phyloP scores from a whole-genome alignment of 2,888 invertebrate genomes.

The Silvanus unidentatus region DNA sequence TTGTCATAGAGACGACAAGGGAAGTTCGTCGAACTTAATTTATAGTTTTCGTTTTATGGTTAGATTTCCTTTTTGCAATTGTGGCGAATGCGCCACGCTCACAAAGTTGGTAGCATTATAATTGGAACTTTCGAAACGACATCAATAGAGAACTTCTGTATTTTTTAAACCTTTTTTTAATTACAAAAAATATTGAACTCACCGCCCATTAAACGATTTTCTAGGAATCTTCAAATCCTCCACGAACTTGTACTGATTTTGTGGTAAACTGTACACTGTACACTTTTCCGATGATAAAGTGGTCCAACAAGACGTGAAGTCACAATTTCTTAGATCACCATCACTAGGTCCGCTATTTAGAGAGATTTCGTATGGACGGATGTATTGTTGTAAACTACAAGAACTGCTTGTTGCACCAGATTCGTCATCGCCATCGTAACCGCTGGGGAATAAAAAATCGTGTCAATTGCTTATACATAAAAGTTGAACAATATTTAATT shows the following conservation, averaged over 20 bases:
- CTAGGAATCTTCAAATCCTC: constrained; percentile 22
- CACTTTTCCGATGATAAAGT: constrained; percentile 27
- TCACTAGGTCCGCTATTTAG: constrained; percentile 9
- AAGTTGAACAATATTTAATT: not conserved
- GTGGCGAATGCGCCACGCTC: no score
- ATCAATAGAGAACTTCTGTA: not conserved
- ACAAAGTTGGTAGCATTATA: no score
- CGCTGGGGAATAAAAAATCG: constrained; percentile 21
- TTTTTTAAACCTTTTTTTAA: not conserved
- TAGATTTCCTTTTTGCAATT: no score
- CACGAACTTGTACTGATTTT: constrained; percentile 23
- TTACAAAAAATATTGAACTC: constrained; percentile 9
- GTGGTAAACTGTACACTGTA: constrained; percentile 21
- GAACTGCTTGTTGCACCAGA: constrained; percentile 20
- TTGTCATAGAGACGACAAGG: no score
- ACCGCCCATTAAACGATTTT: constrained; percentile 16
- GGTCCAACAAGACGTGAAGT: constrained; percentile 26
- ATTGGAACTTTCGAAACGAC: no score
- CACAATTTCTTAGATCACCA: constrained; percentile 18
- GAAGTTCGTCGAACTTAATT: no score
- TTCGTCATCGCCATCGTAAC: constrained; percentile 30
- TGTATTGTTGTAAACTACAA: constrained; percentile 24
- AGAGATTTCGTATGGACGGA: constrained; percentile 10
- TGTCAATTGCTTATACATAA: no score
- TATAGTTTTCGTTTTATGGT: no score